Evolutionary conservation across 2,888 invertebrate species (phyloP).

Genomic region (Diaprepes abbreviatus): DNA sequence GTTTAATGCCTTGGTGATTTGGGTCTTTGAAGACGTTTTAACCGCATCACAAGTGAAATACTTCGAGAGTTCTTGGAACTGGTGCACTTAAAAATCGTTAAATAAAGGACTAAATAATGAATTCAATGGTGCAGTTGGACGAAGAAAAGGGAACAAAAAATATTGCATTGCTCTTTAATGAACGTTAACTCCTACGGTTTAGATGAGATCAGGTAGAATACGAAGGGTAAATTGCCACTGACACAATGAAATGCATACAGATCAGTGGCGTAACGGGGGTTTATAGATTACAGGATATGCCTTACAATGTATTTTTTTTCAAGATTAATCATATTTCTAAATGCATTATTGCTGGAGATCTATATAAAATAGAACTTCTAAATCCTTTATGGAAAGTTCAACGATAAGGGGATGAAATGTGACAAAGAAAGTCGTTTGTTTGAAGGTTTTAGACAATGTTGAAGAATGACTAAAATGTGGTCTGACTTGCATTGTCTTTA

Average conservation of each 20-base stretch:
- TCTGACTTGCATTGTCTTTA: too few species aligned
- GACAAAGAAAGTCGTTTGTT: too few species aligned
- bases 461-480: too few species aligned
- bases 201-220: slow-evolving; percentile 56
- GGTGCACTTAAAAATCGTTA: slow-evolving; percentile 51
- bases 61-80: slow-evolving; percentile 44
- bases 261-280: slow-evolving; percentile 34
- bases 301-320: too few species aligned
- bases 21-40: slow-evolving; percentile 42
- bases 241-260: slow-evolving; percentile 43
- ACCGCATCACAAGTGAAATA: slow-evolving; percentile 44
- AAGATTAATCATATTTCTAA: too few species aligned
- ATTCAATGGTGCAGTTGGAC: slow-evolving; percentile 46
- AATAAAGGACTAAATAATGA: slow-evolving; percentile 49
- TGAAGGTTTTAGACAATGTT: too few species aligned
- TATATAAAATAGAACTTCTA: too few species aligned
- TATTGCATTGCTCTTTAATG: slow-evolving; percentile 60
- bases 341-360: too few species aligned
- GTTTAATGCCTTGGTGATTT: slow-evolving; percentile 43
- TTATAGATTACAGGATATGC: background rate
- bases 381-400: too few species aligned
- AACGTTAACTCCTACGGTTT: slow-evolving; percentile 57
- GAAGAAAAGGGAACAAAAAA: slow-evolving; percentile 55
- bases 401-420: too few species aligned
- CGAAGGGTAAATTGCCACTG: slow-evolving; percentile 49